Base-by-base conservation (phyloP, 2,113 vertebrate species). In the Dermatemys mawii region DNA sequence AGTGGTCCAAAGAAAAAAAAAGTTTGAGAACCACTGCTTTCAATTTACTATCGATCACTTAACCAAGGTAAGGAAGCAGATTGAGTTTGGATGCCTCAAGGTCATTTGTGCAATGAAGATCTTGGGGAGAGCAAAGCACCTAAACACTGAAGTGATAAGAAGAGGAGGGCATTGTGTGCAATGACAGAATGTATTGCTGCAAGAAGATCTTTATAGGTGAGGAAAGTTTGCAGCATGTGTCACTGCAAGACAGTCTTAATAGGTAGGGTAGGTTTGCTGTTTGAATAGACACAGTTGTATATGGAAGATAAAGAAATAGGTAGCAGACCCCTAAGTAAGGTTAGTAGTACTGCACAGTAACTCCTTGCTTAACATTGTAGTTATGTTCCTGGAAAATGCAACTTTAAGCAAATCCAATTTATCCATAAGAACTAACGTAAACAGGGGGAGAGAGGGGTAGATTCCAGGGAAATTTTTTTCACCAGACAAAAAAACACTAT, bases 161-260 rank as follows among this genome's bases (percentile, higher is more conserved):
- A 67, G 29, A 57, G 16, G 51, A 96, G 90, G 67, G 50, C 13
- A 12, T 54, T 86, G 51, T 75, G 48, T 91, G 51, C 55, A 84
- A 51, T 90, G 91, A 84, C 53, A 57, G 9, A 88, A 44, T 86
- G 44, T 86, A 86, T 60, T 88, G 55, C 67, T 86, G 38, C 75
- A 90, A 63, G 88, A 90, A 86, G 38, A 54, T 95, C 84, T 84
- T 88, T 94, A 95, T n/a, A 93, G 78, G 63, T 22, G 87, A 50
- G 46, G 80, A 49, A 81, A 48, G n/a, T 88, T 84, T 86, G 60
- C 38, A 83, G 27, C 51, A 38, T 44, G 89, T 24, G 11, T 60
- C 19, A 55, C 82, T 95, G 79, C 46, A 46, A 91, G 89, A 70
- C 57, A 44, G 27, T 93, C 24, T 82, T 86, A 84, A 81, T 46